Evolutionary conservation across 2,113 vertebrate genomes (phyloP).

Genomic region (western clawed frog (Xenopus tropicalis)): UCB_Xtro_10.0 CM004450.2:142493001-142493500

Average conservation of each 20-base stretch:
- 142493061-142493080: too few relatives aligned
- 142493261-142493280: slow-evolving; percentile 50
- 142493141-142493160: background rate
- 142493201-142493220: slow-evolving; percentile 74
- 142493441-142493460: background rate
- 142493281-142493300: slow-evolving; percentile 55
- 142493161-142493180: background rate
- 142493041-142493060: background rate
- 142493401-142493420: too few relatives aligned
- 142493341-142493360: too few relatives aligned
- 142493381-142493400: background rate
- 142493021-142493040: slow-evolving; percentile 21
- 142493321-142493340: background rate
- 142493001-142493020: slow-evolving; percentile 80
- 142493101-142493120: too few relatives aligned
- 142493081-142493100: too few relatives aligned
- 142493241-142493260: slow-evolving; percentile 51
- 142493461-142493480: too few relatives aligned
- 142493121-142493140: background rate
- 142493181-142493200: slow-evolving; percentile 80
- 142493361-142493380: too few relatives aligned
- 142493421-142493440: too few relatives aligned
- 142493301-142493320: too few relatives aligned
- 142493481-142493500: too few relatives aligned
- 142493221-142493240: slow-evolving; percentile 65